Evolutionary conservation across 2,113 vertebrate species (phyloP).

Genomic region (Cavia aperea): DNA sequence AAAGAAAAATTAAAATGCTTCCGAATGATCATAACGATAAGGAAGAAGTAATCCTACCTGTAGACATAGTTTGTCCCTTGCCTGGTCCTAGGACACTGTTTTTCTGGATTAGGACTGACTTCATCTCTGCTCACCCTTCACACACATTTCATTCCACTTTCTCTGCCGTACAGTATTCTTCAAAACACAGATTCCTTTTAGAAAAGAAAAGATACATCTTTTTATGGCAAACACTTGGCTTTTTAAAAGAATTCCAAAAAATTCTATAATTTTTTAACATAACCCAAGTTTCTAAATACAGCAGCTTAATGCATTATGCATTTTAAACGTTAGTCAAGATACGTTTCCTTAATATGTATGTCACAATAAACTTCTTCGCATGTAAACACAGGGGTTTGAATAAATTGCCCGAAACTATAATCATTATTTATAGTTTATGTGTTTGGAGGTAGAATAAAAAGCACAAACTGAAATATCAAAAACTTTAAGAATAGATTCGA

Average conservation of each 20-base stretch:
- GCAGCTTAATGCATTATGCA: background rate
- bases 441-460: background rate
- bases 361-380: background rate
- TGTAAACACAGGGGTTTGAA: background rate
- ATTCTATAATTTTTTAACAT: background rate
- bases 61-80: slow-evolving; percentile 42
- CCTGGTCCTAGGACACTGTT: slow-evolving; percentile 12
- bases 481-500: background rate
- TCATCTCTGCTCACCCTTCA: background rate
- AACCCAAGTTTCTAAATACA: background rate
- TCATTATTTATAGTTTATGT: background rate
- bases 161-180: background rate
- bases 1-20: slow-evolving; percentile 24
- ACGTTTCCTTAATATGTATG: background rate
- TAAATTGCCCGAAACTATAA: background rate
- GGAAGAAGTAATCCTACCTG: background rate
- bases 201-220: background rate
- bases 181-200: slow-evolving; percentile 8
- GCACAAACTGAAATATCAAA: background rate
- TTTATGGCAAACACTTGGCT: slow-evolving; percentile 19
- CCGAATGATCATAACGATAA: background rate
- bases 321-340: slow-evolving; percentile 2
- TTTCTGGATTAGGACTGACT: slow-evolving; percentile 8
- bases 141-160: background rate
- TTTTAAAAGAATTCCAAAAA: slow-evolving; percentile 27